Evolutionary conservation across 2,888 invertebrate genomes (phyloP), one percentile per base, ranked within the genome.

Genomic region (Thelaira solivaga): DNA sequence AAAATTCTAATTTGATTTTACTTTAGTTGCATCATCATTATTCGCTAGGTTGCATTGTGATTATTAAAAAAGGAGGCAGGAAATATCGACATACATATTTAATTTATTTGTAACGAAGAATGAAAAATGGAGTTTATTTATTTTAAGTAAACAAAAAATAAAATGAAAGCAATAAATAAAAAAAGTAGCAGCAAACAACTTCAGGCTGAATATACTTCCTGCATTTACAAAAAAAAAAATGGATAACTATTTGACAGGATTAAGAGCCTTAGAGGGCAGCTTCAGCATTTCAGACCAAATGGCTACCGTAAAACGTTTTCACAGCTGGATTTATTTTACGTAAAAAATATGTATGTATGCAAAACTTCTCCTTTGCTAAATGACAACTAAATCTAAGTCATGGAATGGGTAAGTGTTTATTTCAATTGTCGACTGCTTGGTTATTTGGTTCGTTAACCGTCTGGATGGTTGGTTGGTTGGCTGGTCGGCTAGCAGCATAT

Each of bases 231-330:
- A 36, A 49, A 39, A 29, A 47, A 45, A 36, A 6, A 59, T 74
- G 78, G 69, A 78, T 71, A 74, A 59, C 59, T 53, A 68, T 74
- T 78, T 74, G 74, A 78, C 78, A 78, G 78, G 78, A 78, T 74
- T 65, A 64, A 76, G 36, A 62, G 72, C 67, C 77, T 45, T 36
- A 49, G 43, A 73, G 72, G 62, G 72, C 68, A 68, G 53, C 78
- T 59, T 55, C 71, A 16, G 49, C 65, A 61, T 59, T 59, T 74
- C 74, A 69, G 59, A 74, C 74, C 61, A 59, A 69, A 69, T 74
- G 73, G 78, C 78, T 78, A 78, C 78, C 41, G 78, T 69, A 71
- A 78, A 65, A 78, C 65, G 74, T 71, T 74, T 78, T 74, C 74
- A 71, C 78, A 78, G 78, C 78, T 78, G 78, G 78, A 74, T 43